phyloP scores from a whole-genome alignment of 2,113 vertebrate genomes.

The Xiphophorus couchianus region DNA sequence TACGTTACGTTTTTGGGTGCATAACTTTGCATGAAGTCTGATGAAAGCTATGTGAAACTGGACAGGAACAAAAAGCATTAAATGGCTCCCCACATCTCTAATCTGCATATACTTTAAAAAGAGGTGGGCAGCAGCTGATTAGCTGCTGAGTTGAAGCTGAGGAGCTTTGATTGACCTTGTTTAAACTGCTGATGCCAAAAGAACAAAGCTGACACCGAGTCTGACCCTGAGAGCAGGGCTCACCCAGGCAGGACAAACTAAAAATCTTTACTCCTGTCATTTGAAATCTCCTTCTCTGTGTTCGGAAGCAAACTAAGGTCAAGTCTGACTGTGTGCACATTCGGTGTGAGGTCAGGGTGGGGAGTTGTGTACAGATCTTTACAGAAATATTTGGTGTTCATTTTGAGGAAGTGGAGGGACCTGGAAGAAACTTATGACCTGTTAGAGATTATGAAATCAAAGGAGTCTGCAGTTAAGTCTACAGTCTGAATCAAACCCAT shows the following conservation, averaged over 20 bases:
- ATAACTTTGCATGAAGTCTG: not conserved
- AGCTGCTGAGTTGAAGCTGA: not conserved
- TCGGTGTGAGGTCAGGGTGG: not conserved
- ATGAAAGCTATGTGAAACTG: not conserved
- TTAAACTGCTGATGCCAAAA: not conserved
- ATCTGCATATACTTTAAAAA: not conserved
- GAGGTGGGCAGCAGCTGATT: not conserved
- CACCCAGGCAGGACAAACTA: not conserved
- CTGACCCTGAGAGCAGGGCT: not conserved
- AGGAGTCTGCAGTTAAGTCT: not conserved
- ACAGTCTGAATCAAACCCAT: not conserved
- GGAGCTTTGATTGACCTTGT: not conserved
- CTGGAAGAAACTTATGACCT: not conserved
- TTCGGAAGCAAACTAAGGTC: not conserved
- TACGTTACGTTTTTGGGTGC: too few species aligned
- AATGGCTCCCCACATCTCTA: not conserved
- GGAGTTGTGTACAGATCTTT: not conserved
- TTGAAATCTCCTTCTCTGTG: not conserved
- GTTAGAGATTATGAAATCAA: not conserved
- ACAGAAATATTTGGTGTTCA: not conserved
- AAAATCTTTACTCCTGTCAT: slow-evolving; percentile 1
- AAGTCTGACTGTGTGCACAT: not conserved
- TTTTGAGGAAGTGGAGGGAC: not conserved
- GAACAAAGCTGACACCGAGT: not conserved
- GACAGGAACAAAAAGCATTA: not conserved